These are phyloP conservation scores for Adoxophyes honmai DNA, from an alignment of 1,140 invertebrate genomes.

Conservation along the genomic window DNA sequence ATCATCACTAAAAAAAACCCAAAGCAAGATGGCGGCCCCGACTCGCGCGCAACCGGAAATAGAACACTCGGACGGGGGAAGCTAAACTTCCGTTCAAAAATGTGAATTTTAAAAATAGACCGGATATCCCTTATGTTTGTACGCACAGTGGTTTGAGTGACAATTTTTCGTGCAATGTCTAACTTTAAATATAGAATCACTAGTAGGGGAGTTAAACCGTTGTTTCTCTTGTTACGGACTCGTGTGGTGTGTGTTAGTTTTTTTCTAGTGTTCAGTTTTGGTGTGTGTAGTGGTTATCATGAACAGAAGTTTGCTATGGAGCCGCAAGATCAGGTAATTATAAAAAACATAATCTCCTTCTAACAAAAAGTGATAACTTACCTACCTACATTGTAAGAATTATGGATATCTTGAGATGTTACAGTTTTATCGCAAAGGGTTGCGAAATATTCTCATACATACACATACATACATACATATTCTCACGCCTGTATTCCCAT, in stretches of 20 bases:
- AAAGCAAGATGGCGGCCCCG: constrained; percentile 47
- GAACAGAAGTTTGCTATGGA: constrained; percentile 86
- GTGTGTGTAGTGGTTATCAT: constrained; percentile 45
- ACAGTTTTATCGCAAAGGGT: no score
- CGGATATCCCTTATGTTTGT: constrained; percentile 41
- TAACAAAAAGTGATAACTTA: no score
- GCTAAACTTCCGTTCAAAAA: constrained; percentile 31
- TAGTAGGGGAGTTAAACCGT: constrained; percentile 49
- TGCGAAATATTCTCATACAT: no score
- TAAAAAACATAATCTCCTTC: no score
- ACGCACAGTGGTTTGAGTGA: constrained; percentile 31
- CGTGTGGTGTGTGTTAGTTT: constrained; percentile 26
- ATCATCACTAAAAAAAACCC: constrained; percentile 25
- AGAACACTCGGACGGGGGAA: constrained; percentile 47
- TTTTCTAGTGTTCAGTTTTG: constrained; percentile 40
- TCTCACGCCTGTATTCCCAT: no score
- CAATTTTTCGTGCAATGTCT: constrained; percentile 41
- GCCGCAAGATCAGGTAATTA: constrained; percentile 84
- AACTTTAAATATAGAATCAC: constrained; percentile 46
- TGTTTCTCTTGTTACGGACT: constrained; percentile 65
- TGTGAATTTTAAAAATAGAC: constrained; percentile 23
- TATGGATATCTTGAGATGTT: no score
- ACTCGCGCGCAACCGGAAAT: constrained; percentile 31
- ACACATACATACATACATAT: no score
- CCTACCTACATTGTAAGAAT: no score